Conservation (phyloP, 2,888 invertebrate genomes). For the Acanthopleura granulata region DNA sequence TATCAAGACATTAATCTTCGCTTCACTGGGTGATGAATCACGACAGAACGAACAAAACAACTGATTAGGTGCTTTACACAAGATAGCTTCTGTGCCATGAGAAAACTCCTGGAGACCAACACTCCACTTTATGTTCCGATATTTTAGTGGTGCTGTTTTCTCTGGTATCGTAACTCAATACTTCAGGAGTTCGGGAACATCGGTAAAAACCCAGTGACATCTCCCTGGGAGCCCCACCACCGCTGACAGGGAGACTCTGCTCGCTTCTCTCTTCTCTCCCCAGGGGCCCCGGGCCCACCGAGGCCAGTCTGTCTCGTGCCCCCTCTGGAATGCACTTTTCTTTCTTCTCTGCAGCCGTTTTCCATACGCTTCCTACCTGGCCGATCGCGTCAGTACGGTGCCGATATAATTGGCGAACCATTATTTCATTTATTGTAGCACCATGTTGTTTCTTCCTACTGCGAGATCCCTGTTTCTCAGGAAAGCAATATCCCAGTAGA, state of each 20-base stretch:
- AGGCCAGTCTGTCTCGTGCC: background rate
- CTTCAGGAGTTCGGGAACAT: background rate
- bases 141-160: constrained; percentile 4
- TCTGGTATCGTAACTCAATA: background rate
- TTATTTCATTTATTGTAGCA: constrained; percentile 10
- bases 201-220: background rate
- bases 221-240: background rate
- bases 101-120: background rate
- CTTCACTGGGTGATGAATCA: too few relatives aligned
- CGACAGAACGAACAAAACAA: too few relatives aligned
- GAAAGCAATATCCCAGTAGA: too few relatives aligned
- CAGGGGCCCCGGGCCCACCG: too few relatives aligned
- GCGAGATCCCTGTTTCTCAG: background rate
- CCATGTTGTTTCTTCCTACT: background rate
- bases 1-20: too few relatives aligned
- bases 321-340: background rate
- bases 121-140: background rate
- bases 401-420: constrained; percentile 2
- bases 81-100: too few relatives aligned
- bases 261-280: too few relatives aligned
- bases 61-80: too few relatives aligned
- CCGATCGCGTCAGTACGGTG: background rate
- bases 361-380: constrained; percentile 7
- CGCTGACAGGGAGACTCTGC: background rate
- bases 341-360: background rate